These are phyloP conservation scores for Aphelenchoides bicaudatus DNA, from an alignment of 2,888 invertebrate genomes.

Conservation along the genomic window DNA sequence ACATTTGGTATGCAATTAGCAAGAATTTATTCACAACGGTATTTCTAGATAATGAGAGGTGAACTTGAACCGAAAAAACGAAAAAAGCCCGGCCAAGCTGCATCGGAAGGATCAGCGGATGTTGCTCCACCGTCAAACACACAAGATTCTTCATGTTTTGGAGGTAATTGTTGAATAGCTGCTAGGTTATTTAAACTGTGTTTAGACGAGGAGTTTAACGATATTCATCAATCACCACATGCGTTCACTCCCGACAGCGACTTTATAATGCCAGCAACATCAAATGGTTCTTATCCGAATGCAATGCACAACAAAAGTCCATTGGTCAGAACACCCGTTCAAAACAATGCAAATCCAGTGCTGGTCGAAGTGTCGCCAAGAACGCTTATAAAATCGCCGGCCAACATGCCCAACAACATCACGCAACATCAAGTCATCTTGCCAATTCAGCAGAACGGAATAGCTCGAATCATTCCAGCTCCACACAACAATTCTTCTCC, in stretches of 20 bases:
- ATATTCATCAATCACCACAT: neutral
- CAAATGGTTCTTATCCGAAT: neutral
- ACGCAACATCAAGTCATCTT: neutral
- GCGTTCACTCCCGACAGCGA: neutral
- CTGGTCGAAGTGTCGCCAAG: neutral
- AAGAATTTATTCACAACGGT: no score
- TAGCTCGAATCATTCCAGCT: neutral
- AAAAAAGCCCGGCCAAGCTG: conserved; percentile 22
- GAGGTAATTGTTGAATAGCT: conserved; percentile 1
- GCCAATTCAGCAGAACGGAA: neutral
- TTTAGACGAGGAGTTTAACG: conserved; percentile 10
- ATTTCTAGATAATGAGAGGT: conserved; percentile 53
- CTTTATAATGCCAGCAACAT: neutral
- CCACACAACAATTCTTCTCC: no score
- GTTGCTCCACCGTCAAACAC: conserved; percentile 13
- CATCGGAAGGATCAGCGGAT: conserved; percentile 16
- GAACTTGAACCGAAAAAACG: conserved; percentile 40
- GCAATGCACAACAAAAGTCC: neutral
- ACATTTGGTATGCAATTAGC: no score
- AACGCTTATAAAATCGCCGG: conserved; percentile 5
- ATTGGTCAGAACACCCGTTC: neutral
- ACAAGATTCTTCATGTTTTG: conserved; percentile 8
- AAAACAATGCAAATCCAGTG: neutral
- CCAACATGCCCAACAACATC: neutral
- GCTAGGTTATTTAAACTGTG: neutral